These are phyloP conservation scores for Aphelocoma californica DNA, from an alignment of 2,797 vertebrate species.

Conservation along the genomic window DNA sequence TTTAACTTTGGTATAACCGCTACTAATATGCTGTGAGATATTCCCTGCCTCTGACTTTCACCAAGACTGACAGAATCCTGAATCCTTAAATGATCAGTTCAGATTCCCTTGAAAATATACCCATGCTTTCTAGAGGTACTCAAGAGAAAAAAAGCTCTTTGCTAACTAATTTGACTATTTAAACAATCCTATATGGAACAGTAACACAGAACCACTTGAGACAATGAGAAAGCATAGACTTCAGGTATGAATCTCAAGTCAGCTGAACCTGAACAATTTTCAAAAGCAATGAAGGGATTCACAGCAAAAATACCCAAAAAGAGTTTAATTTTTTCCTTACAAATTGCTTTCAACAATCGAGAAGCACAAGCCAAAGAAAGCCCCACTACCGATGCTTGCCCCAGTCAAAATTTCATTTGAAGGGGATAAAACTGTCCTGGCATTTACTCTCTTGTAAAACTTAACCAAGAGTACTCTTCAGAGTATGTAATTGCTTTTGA, in stretches of 20 bases:
- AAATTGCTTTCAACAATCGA: neutral
- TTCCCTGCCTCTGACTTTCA: neutral
- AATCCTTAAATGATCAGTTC: neutral
- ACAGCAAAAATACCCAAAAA: neutral
- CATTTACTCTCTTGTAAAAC: constrained; percentile 12
- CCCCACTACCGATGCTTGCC: neutral
- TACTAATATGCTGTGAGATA: neutral
- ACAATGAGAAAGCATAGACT: neutral
- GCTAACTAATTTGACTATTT: neutral
- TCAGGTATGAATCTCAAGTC: neutral
- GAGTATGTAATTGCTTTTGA: neutral
- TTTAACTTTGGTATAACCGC: neutral
- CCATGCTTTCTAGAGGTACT: neutral
- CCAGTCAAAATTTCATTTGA: neutral
- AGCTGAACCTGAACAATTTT: neutral
- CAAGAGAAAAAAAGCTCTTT: neutral
- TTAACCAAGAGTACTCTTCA: neutral
- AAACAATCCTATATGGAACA: neutral
- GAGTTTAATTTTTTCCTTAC: neutral
- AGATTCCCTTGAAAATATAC: neutral
- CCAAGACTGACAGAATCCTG: neutral
- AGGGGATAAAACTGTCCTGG: neutral
- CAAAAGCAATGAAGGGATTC: neutral
- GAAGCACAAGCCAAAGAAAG: neutral
- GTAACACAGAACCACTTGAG: neutral